Percentiles rank a stretch among this genome's conserved stretches.
phyloP scores from a whole-genome alignment of 2,888 invertebrate genomes.

The Coenonympha arcania region DNA sequence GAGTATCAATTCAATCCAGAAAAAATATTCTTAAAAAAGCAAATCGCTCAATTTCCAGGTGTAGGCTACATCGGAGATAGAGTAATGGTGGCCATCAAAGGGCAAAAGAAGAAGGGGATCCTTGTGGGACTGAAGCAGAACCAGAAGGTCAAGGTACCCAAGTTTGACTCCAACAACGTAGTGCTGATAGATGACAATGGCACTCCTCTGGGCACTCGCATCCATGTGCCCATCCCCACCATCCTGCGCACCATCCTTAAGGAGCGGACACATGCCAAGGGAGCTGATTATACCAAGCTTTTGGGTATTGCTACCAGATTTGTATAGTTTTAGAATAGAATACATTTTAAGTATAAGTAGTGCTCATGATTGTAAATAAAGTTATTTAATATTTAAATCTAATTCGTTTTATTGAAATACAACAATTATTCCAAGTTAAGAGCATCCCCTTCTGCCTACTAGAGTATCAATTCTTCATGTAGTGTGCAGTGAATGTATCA shows the following conservation, averaged over 20 bases:
- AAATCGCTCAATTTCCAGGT: conserved; percentile 37
- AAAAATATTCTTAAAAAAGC: too few relatives aligned
- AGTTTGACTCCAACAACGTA: conserved; percentile 95
- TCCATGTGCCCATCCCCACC: conserved; percentile 96
- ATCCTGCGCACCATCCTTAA: conserved; percentile 87
- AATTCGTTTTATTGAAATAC: neutral
- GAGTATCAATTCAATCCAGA: too few relatives aligned
- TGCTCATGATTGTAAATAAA: conserved; percentile 20
- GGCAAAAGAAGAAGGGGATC: conserved; percentile 94
- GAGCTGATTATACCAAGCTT: conserved; percentile 93
- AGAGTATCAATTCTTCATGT: too few relatives aligned
- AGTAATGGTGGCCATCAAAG: conserved; percentile 93
- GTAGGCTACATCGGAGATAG: conserved; percentile 82
- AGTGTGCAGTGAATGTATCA: too few relatives aligned
- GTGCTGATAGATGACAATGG: conserved; percentile 97
- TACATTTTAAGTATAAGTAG: conserved; percentile 7
- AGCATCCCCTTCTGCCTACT: too few relatives aligned
- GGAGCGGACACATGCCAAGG: conserved; percentile 84
- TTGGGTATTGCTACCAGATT: conserved; percentile 91
- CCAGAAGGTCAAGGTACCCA: conserved; percentile 86
- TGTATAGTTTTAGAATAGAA: conserved; percentile 69
- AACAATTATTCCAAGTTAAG: too few relatives aligned
- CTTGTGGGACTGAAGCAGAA: conserved; percentile 84
- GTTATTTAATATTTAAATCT: conserved; percentile 7
- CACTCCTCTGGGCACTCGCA: conserved; percentile 94